These are phyloP conservation scores for Congeria kusceri DNA, from an alignment of 2,888 invertebrate genomes.

Conservation along the genomic window DNA sequence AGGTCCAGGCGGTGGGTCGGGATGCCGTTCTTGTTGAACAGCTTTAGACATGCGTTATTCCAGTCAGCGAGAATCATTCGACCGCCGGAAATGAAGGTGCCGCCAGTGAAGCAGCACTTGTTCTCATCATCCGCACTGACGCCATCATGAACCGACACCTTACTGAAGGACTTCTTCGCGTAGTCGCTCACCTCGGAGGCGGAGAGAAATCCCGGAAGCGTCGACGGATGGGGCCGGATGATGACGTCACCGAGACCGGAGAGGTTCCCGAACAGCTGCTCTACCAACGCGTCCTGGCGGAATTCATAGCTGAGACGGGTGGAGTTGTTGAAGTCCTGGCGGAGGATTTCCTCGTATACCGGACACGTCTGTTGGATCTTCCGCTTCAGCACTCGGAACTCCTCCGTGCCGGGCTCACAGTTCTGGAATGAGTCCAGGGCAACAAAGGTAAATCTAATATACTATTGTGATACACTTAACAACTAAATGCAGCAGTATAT, in stretches of 20 bases:
- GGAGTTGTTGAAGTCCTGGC: conserved; percentile 52
- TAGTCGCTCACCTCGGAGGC: conserved; percentile 41
- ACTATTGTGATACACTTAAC: no score
- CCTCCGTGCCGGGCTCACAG: conserved; percentile 23
- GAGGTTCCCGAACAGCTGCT: conserved; percentile 35
- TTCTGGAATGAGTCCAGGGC: conserved; percentile 20
- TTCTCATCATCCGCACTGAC: conserved; percentile 34
- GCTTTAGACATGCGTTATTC: conserved; percentile 58
- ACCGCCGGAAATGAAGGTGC: conserved; percentile 41
- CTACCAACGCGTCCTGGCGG: conserved; percentile 40
- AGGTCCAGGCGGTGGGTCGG: conserved; percentile 35
- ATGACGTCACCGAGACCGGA: conserved; percentile 41
- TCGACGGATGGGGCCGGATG: conserved; percentile 33
- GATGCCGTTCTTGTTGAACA: conserved; percentile 54
- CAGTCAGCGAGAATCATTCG: conserved; percentile 57
- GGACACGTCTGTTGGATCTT: conserved; percentile 57
- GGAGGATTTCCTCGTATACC: conserved; percentile 60
- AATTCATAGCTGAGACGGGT: conserved; percentile 57
- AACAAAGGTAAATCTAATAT: no score
- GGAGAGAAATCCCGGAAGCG: conserved; percentile 59
- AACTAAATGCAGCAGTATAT: no score
- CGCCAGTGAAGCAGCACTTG: conserved; percentile 53
- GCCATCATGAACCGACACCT: conserved; percentile 32
- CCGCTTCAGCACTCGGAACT: conserved; percentile 39
- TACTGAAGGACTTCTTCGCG: conserved; percentile 23